Base-by-base conservation (phyloP, 1,140 invertebrate genomes). In the silkworm (Bombyx mori) region DNA sequence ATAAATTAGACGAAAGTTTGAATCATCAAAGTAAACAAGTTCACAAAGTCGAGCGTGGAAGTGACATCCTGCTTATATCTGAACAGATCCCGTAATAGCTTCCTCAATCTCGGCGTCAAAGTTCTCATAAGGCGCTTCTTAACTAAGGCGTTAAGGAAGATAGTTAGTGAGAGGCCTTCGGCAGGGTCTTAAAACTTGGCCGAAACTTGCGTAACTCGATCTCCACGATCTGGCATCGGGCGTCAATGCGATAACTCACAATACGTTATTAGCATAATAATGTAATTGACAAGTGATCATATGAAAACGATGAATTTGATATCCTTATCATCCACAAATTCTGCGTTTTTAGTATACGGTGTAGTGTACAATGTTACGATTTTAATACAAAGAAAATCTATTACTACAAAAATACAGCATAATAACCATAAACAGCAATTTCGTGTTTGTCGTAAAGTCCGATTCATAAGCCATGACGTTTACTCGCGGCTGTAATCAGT, bases 81-180 rank as follows among this genome's bases (percentile, higher is more conserved):
- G 80, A 81, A 84, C 79, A 76, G 81, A 84, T 78, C 78, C 74
- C 75, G 76, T 86, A 85, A 85, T 86, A 81, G 83, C 83, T 85
- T 83, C 81, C 80, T 84, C 79, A 82, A 83, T 83, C 81, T 86
- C 76, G 58, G 71, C 79, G 79, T 86, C 83, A 82, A 84, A 83
- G 79, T 86, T 86, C 81, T 83, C 81, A 82, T 84, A 86, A 83
- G 80, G 69, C 79, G 78, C 75, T 86, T 79, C 79, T 86, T 84
- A 83, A 83, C 79, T 84, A 84, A 83, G 79, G 79, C 81, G 79
- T 85, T 83, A 86, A 85, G 82, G 80, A 84, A 82, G 79, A 86
- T 86, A 86, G 81, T 84, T 83, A 78, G 79, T 81, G 72, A 82
- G 83, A 82, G 81, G 80, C 79, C 83, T 86, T 85, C 76, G 77